These are phyloP conservation scores for Helicoverpa zea DNA, from an alignment of 1,140 invertebrate species.

Conservation along the genomic window DNA sequence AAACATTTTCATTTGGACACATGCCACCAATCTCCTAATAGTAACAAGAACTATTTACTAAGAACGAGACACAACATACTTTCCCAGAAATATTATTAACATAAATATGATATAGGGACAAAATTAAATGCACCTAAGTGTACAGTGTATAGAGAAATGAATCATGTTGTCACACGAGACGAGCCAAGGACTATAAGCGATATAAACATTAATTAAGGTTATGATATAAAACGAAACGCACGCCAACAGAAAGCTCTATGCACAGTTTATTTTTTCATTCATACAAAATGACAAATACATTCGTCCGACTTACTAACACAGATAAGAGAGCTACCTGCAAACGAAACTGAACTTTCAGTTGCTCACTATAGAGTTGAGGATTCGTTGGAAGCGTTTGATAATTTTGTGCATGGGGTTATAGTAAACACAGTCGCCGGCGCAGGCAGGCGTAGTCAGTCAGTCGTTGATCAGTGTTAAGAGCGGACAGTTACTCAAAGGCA, in stretches of 20 bases:
- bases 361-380: conserved; percentile 50
- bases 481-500: conserved; percentile 72
- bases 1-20: conserved; percentile 33
- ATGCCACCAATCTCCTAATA: conserved; percentile 37
- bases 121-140: conserved; percentile 39
- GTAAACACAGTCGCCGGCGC: conserved; percentile 82
- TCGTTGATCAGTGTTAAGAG: conserved; percentile 74
- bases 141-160: conserved; percentile 56
- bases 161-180: conserved; percentile 69
- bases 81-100: conserved; percentile 39
- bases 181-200: conserved; percentile 67
- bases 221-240: conserved; percentile 74
- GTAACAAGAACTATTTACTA: conserved; percentile 21
- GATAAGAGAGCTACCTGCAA: conserved; percentile 64
- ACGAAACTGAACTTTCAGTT: conserved; percentile 51
- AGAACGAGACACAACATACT: background rate
- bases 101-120: conserved; percentile 25
- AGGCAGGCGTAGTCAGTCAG: conserved; percentile 67
- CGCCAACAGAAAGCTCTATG: conserved; percentile 80
- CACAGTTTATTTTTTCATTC: conserved; percentile 84
- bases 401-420: conserved; percentile 80
- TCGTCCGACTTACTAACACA: conserved; percentile 83
- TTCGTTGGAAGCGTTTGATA: conserved; percentile 66
- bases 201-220: conserved; percentile 85
- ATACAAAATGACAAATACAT: conserved; percentile 83